A percentile compares a stretch with the other conserved stretches of the same genome.
These are phyloP conservation scores for Acholoe squamosa DNA, from an alignment of 2,888 invertebrate genomes.

Conservation along the genomic window DNA sequence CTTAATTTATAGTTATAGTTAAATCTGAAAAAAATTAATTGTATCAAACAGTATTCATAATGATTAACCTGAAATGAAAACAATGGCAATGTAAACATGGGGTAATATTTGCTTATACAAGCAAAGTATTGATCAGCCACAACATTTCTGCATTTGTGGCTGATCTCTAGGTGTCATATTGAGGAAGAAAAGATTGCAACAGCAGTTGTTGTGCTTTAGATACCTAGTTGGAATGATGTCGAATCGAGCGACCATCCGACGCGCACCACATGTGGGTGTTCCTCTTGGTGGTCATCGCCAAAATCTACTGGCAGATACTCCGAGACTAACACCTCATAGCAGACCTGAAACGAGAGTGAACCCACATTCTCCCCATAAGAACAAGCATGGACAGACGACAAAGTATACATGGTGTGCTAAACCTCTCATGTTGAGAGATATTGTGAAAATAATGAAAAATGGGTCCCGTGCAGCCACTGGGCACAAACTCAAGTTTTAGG, in stretches of 20 bases:
- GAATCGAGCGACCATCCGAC: constrained; percentile 94
- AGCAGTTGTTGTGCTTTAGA: constrained; percentile 32
- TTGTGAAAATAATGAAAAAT: not conserved
- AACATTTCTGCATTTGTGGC: constrained; percentile 11
- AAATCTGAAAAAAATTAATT: no score
- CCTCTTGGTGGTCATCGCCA: constrained; percentile 83
- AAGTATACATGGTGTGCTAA: not conserved
- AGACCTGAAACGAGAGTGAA: constrained; percentile 74
- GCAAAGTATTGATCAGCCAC: not conserved
- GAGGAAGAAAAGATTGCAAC: constrained; percentile 37
- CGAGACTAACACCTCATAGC: constrained; percentile 79
- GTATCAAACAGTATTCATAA: no score
- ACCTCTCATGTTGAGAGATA: not conserved
- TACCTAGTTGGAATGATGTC: constrained; percentile 91
- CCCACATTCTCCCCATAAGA: constrained; percentile 39
- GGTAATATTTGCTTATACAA: no score
- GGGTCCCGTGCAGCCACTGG: no score
- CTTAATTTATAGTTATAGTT: no score
- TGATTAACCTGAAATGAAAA: no score
- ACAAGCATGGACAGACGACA: not conserved
- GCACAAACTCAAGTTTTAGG: no score
- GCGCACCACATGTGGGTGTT: constrained; percentile 89
- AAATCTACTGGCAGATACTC: constrained; percentile 85
- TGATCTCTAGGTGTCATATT: not conserved
- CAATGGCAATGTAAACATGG: no score